phyloP scores from a whole-genome alignment of 2,113 vertebrate genomes.

The Enhydra lutris region DNA sequence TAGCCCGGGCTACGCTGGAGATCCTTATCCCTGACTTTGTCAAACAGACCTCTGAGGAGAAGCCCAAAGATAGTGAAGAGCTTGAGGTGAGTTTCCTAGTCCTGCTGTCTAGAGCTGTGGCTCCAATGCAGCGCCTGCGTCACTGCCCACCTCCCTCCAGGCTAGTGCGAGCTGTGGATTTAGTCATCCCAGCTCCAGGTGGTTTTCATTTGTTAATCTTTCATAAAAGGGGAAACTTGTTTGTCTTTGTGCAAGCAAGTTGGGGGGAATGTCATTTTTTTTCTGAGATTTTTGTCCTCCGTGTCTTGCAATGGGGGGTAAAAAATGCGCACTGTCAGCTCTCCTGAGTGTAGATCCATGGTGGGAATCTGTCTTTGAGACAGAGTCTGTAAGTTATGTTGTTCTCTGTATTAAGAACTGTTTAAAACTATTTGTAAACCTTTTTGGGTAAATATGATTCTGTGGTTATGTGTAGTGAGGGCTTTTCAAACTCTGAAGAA shows the following conservation, averaged over 20 bases:
- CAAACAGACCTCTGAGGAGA: constrained; percentile 98
- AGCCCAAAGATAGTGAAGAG: constrained; percentile 96
- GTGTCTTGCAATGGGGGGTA: neutral
- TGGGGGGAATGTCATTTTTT: neutral
- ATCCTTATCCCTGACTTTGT: constrained; percentile 99
- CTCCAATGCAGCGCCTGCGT: too few relatives aligned
- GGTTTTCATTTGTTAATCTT: neutral
- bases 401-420: neutral
- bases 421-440: neutral
- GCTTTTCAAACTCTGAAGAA: neutral
- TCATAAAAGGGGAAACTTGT: neutral
- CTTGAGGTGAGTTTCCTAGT: constrained; percentile 88
- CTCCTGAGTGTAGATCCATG: neutral
- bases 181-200: neutral
- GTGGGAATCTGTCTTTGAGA: neutral
- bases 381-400: neutral
- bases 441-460: neutral
- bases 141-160: neutral
- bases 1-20: constrained; percentile 99
- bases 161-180: neutral
- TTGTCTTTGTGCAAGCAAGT: neutral
- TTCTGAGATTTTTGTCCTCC: neutral
- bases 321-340: neutral
- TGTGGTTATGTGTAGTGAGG: neutral
- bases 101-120: neutral